phyloP scores from a whole-genome alignment of 37 sponge, comb jelly and placozoan genomes.

The Agelas oroides region DNA sequence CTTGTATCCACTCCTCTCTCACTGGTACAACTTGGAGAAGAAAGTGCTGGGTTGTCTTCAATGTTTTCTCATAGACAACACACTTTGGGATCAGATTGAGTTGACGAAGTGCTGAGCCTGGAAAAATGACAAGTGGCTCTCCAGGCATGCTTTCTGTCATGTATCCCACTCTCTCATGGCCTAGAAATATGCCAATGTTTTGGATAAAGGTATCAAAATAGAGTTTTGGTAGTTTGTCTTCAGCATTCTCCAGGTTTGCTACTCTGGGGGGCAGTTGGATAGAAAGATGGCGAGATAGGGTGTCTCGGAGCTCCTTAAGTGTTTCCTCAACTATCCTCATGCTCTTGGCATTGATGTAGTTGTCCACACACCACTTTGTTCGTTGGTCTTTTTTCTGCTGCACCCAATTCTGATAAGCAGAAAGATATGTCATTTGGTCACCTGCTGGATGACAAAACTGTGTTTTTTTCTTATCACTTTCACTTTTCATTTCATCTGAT shows the following conservation, averaged over 20 bases:
- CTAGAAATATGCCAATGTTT: slow-evolving; percentile 57
- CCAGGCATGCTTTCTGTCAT: slow-evolving; percentile 21
- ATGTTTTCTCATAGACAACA: slow-evolving; percentile 71
- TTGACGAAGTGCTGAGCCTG: slow-evolving; percentile 53
- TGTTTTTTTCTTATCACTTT: slow-evolving; percentile 63
- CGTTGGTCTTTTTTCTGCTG: slow-evolving; percentile 17
- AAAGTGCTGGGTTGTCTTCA: slow-evolving; percentile 72
- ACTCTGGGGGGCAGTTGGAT: neutral
- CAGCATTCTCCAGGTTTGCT: slow-evolving; percentile 21
- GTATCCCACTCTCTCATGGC: slow-evolving; percentile 68
- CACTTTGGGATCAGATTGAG: slow-evolving; percentile 40
- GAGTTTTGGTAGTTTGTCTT: slow-evolving; percentile 29
- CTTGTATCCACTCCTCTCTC: slow-evolving; percentile 69
- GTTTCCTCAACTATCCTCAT: slow-evolving; percentile 68
- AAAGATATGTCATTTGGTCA: slow-evolving; percentile 62
- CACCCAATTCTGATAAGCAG: slow-evolving; percentile 57
- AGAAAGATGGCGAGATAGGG: slow-evolving; percentile 9
- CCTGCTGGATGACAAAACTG: slow-evolving; percentile 60
- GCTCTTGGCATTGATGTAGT: slow-evolving; percentile 76
- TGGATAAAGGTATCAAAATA: slow-evolving; percentile 57
- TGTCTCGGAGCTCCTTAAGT: slow-evolving; percentile 48
- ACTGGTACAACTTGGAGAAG: slow-evolving; percentile 67
- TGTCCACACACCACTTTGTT: slow-evolving; percentile 76
- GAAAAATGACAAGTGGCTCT: slow-evolving; percentile 47
- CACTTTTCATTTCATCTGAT: slow-evolving; percentile 59